Conservation (phyloP, 2,113 vertebrate genomes). For the Phocoena phocoena region DNA sequence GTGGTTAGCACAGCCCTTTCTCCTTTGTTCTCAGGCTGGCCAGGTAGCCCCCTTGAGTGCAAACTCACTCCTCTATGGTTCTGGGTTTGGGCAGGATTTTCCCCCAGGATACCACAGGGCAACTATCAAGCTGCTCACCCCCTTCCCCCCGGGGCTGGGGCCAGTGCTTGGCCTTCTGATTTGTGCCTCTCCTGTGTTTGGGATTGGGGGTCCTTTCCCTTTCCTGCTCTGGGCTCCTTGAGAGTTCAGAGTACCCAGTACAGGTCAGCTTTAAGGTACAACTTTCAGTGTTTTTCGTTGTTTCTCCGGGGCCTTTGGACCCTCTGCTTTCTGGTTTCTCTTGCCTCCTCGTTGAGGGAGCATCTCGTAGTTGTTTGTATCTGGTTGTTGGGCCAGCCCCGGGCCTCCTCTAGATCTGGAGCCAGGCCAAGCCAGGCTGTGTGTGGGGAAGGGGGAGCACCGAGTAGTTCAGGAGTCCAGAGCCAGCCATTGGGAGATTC, state of each 20-base stretch:
- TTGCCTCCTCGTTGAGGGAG: constrained; percentile 43
- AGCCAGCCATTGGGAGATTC: background rate
- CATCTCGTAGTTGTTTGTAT: background rate
- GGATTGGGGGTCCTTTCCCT: background rate
- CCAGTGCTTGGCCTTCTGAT: background rate
- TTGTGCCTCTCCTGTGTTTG: constrained; percentile 27
- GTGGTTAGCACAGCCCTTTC: background rate
- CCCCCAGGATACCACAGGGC: background rate
- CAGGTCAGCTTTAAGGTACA: constrained; percentile 23
- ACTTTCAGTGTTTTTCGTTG: constrained; percentile 29
- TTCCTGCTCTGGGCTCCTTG: background rate
- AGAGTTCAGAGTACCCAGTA: constrained; percentile 9
- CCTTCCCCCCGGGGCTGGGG: background rate
- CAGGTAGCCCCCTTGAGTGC: background rate
- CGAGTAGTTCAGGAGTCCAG: background rate
- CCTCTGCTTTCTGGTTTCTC: constrained; percentile 53
- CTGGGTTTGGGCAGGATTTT: constrained; percentile 19
- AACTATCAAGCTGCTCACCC: constrained; percentile 28
- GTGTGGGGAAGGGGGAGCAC: background rate
- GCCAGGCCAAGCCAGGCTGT: background rate
- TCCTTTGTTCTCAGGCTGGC: background rate
- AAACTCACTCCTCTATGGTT: background rate
- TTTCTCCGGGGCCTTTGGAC: background rate
- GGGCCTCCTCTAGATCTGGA: constrained; percentile 14
- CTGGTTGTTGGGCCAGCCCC: constrained; percentile 1